Conservation (phyloP, 2,888 invertebrate species). For the Epinotia nisella region DNA sequence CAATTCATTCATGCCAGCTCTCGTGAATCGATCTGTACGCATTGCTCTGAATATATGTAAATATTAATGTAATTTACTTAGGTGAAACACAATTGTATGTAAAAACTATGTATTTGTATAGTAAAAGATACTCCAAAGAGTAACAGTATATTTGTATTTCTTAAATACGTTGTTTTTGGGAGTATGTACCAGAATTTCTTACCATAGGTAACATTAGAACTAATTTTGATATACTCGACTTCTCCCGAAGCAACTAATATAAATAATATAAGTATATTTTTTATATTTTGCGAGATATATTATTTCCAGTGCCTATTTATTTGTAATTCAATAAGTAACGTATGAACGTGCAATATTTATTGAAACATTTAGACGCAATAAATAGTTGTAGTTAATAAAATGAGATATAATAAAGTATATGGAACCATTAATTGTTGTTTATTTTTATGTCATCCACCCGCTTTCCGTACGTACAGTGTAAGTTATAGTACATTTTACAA, state of each 20-base stretch:
- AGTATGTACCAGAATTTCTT: background rate
- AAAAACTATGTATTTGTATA: slow-evolving; percentile 22
- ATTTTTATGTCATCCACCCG: background rate
- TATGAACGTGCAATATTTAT: slow-evolving; percentile 48
- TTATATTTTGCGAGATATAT: slow-evolving; percentile 48
- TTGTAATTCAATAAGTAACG: slow-evolving; percentile 40
- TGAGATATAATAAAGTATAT: slow-evolving; percentile 44
- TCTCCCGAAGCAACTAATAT: background rate
- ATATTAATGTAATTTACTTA: slow-evolving; percentile 17
- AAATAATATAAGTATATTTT: slow-evolving; percentile 44
- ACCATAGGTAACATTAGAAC: background rate
- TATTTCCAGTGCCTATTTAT: slow-evolving; percentile 49
- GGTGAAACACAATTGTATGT: slow-evolving; percentile 3
- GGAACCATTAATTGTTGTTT: slow-evolving; percentile 22
- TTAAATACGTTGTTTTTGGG: slow-evolving; percentile 9
- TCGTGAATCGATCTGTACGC: no score
- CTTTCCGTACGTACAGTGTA: no score
- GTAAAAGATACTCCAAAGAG: slow-evolving; percentile 34
- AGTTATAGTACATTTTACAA: no score
- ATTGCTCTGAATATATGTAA: background rate
- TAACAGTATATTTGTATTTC: slow-evolving; percentile 36
- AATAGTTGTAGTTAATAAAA: slow-evolving; percentile 40
- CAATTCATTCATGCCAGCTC: no score
- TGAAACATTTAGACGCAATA: slow-evolving; percentile 40
- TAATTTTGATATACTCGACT: background rate